Evolutionary conservation across 1,140 invertebrate species (phyloP).

Genomic region (Leptinotarsa texana): DNA sequence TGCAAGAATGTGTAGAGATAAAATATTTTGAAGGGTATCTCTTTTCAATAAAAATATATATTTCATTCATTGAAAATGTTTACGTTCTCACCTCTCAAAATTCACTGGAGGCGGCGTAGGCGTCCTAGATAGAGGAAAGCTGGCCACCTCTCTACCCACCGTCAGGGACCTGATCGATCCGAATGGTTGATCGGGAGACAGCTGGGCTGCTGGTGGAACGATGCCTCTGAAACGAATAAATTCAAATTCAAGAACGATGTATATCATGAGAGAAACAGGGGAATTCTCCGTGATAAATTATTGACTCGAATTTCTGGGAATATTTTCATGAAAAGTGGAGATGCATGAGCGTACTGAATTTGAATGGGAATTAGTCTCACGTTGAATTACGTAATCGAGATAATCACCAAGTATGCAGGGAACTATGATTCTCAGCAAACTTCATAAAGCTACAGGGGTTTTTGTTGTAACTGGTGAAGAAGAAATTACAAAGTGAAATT

Average conservation of each 20-base stretch:
- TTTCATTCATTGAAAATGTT: no score
- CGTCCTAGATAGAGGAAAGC: constrained; percentile 73
- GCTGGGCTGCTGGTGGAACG: constrained; percentile 66
- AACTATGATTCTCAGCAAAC: no score
- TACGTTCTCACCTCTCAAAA: constrained; percentile 54
- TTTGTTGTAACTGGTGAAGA: no score
- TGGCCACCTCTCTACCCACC: constrained; percentile 74
- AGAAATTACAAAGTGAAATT: no score
- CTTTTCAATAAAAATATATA: no score
- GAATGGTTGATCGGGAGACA: constrained; percentile 73
- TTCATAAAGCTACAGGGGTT: no score
- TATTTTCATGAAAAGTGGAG: background rate
- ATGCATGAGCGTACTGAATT: no score
- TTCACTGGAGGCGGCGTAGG: constrained; percentile 66
- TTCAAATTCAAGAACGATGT: background rate
- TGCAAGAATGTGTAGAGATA: no score
- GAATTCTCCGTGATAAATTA: background rate
- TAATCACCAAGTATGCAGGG: no score
- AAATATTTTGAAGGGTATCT: no score
- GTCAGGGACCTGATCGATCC: constrained; percentile 73
- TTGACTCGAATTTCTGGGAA: background rate
- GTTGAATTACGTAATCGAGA: no score
- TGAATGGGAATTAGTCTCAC: no score
- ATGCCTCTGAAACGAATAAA: constrained; percentile 62
- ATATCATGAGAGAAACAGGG: background rate